A percentile compares a stretch with the other conserved stretches of the same genome.
Conservation (phyloP, 2,797 vertebrate genomes). For the Sylvia borin region DNA sequence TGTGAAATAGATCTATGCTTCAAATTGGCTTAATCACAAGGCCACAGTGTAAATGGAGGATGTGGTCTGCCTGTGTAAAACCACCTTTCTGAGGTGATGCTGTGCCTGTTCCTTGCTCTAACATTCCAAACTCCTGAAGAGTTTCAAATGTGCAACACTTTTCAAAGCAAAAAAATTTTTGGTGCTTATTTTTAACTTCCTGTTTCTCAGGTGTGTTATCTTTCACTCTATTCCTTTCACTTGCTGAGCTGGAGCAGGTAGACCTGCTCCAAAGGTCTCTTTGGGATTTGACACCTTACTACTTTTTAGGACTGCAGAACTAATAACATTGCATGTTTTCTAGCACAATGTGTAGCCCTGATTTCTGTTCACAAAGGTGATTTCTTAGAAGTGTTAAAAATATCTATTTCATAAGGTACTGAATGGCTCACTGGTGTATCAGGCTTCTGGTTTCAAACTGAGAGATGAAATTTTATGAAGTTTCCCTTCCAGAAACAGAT, state of each 20-base stretch:
- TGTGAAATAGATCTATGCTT: neutral
- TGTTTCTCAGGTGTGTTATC: neutral
- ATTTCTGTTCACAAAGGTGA: neutral
- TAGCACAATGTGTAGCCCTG: neutral
- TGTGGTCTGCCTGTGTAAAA: neutral
- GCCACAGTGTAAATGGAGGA: neutral
- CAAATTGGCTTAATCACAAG: neutral
- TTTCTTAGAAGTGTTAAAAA: neutral
- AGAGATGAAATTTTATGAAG: neutral
- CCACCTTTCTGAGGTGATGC: neutral
- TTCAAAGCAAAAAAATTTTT: neutral
- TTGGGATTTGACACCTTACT: neutral
- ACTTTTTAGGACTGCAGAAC: neutral
- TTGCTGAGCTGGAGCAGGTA: neutral
- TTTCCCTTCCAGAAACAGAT: neutral
- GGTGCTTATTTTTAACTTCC: neutral
- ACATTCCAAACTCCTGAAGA: neutral
- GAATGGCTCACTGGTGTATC: neutral
- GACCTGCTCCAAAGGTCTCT: neutral
- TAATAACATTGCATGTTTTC: neutral
- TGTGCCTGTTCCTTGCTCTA: neutral
- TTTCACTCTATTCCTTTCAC: neutral
- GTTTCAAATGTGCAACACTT: neutral
- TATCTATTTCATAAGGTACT: neutral
- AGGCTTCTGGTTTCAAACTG: neutral